A percentile compares a stretch with the other conserved stretches of the same genome.
phyloP scores from a whole-genome alignment of 2,888 invertebrate species.

The Pachymerium ferrugineum region DNA sequence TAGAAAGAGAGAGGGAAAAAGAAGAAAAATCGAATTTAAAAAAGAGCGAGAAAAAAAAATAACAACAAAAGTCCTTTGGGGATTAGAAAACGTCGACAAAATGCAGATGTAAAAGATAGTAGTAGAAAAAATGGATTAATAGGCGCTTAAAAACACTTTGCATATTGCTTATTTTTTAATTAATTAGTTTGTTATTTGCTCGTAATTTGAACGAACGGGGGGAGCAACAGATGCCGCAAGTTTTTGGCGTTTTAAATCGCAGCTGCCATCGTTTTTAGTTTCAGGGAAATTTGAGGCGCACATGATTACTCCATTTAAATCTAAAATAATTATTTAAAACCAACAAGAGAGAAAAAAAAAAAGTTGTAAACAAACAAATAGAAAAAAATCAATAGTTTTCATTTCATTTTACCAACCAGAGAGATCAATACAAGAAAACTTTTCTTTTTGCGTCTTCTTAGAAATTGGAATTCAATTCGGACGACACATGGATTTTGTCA shows the following conservation, averaged over 20 bases:
- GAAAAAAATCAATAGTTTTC: neutral
- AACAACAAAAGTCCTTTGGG: no score
- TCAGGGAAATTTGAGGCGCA: no score
- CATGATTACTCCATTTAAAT: no score
- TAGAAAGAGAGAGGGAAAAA: neutral
- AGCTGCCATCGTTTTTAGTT: neutral
- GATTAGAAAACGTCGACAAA: no score
- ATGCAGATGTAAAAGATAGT: no score
- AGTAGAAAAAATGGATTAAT: neutral
- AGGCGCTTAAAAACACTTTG: neutral
- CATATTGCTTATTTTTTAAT: neutral
- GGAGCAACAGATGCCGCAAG: neutral
- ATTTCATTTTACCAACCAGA: constrained; percentile 4
- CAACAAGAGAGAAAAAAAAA: no score
- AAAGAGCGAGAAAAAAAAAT: neutral
- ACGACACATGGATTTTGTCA: constrained; percentile 14
- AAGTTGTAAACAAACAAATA: constrained; percentile 7
- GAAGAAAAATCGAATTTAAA: neutral
- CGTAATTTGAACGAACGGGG: neutral
- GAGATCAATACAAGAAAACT: constrained; percentile 1
- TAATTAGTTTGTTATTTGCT: neutral
- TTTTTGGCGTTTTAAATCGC: neutral
- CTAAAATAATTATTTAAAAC: no score
- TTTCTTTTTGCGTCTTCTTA: neutral
- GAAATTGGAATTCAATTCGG: constrained; percentile 6